Evolutionary conservation across 2,113 vertebrate genomes (phyloP), one percentile per base, ranked within the genome.

Genomic region (Melanocharis versteri): DNA sequence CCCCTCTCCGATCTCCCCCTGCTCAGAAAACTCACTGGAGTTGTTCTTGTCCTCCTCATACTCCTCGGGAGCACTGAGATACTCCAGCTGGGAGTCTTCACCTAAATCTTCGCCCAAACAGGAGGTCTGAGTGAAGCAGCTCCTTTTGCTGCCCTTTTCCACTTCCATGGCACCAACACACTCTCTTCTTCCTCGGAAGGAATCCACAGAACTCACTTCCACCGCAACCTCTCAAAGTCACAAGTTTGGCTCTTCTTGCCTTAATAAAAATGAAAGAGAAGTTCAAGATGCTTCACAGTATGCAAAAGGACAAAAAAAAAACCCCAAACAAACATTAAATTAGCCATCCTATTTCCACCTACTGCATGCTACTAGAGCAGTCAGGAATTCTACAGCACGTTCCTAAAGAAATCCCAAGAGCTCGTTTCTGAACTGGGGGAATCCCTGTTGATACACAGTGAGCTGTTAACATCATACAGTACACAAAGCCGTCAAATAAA

Each of bases 51-150:
- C 57, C 14, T 57, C 45, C 40, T n/a, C 88, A 5, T 87, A 93
- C 30, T 94, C 94, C 33, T 97, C 97, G 0, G 82, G 50, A 11
- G 92, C 94, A 60, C 96, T 98, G 61, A 96, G 78, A 31, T 97
- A 98, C 7, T 97, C 97, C 82, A 96, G 93, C 84, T 96, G 97
- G 0, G 97, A 97, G 35, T 96, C 95, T 30, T 97, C 97, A 19
- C 40, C 69, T 5, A 47, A 2, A 35, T 11, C 78, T 31, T 75
- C 47, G 21, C 17, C 11, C 31, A 54, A 7, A 18, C 1, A 42
- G 28, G 30, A 81, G 21, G 69, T 60, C 33, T 86, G 90, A 30
- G 6, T 26, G 26, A 39, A 62, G 42, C 56, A 69, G 48, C 3
- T 60, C 30, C 13, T 73, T 20, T 45, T 60, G 44, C 16, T 47